Evolutionary conservation across 2,113 vertebrate species (phyloP).

Genomic region (Gymnorhina tibicen): DNA sequence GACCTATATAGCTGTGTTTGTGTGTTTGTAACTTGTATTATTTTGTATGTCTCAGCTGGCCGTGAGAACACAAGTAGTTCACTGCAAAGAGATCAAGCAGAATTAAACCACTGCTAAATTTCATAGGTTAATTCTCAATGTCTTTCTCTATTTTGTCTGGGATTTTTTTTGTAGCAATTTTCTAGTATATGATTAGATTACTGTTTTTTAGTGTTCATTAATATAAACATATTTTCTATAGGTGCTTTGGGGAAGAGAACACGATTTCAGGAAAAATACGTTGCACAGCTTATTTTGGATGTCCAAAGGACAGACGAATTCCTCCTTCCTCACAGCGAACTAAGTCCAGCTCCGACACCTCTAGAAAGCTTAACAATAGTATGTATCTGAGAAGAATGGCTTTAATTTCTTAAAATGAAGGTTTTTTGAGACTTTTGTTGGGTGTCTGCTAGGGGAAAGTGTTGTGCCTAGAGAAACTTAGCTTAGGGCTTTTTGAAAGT

Average conservation of each 20-base stretch:
- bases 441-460: background rate
- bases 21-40: background rate
- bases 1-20: background rate
- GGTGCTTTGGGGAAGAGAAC: slow-evolving; percentile 95
- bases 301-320: slow-evolving; percentile 76
- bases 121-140: background rate
- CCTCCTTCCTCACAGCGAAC: slow-evolving; percentile 41
- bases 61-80: background rate
- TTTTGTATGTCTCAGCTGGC: background rate
- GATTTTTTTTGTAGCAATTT: background rate
- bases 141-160: background rate
- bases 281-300: slow-evolving; percentile 91
- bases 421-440: background rate
- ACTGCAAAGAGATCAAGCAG: background rate
- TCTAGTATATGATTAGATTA: background rate
- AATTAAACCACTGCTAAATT: background rate
- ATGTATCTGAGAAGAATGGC: background rate
- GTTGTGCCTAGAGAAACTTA: background rate
- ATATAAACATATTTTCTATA: slow-evolving; percentile 49
- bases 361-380: slow-evolving; percentile 84
- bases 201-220: background rate
- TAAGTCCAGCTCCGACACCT: slow-evolving; percentile 80
- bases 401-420: background rate
- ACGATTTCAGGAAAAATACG: slow-evolving; percentile 87
- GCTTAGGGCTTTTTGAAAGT: background rate